Base-by-base conservation (phyloP, 1,140 invertebrate genomes). In the Trichonephila inaurata region DNA sequence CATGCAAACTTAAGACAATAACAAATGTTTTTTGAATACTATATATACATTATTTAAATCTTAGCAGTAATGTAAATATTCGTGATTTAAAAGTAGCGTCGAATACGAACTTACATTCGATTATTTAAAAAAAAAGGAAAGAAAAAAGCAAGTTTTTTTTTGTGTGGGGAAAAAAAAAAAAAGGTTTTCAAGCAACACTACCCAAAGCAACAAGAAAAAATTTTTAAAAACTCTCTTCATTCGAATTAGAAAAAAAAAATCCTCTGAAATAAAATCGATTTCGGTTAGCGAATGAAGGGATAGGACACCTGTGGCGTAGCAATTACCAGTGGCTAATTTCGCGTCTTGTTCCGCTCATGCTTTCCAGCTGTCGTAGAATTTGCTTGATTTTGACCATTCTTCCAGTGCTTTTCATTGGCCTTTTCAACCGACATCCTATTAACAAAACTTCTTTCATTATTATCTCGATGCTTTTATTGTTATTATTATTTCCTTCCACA, bases 271-370 rank as follows among this genome's bases (percentile, higher is more conserved):
- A 87, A 92, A 87, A 62, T 69, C 87, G 91, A 92, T 92, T 92
- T 64, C 44, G 44, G 16, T 60, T 58, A n/a, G 14, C 21, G 33
- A 40, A 83, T 21, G 24, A 33, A 7, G 44, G 33, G 40, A 40
- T 19, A 51, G 24, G 33, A 92, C 44, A 92, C 82, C 81, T 92
- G 82, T 92, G 66, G 91, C 4, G 60, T 51, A 86, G 66, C 91
- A 92, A 92, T 92, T 92, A 87, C 64, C 28, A 24, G 62, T 12
- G 18, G n/a, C 83, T 92, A 92, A 92, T 92, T 92, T 92, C 24
- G 83, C 18, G 51, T 24, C 91, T 92, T 92, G 91, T 92, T 92
- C 89, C 83, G 5, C 77, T n/a, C 81, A n/a, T 69, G 24, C 51
- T 81, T 51, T 61, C 44, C 51, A 51, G 51, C 58, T 87, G 83